These are phyloP conservation scores for Piezodorus guildinii DNA, from an alignment of 1,140 invertebrate genomes.

Conservation along the genomic window DNA sequence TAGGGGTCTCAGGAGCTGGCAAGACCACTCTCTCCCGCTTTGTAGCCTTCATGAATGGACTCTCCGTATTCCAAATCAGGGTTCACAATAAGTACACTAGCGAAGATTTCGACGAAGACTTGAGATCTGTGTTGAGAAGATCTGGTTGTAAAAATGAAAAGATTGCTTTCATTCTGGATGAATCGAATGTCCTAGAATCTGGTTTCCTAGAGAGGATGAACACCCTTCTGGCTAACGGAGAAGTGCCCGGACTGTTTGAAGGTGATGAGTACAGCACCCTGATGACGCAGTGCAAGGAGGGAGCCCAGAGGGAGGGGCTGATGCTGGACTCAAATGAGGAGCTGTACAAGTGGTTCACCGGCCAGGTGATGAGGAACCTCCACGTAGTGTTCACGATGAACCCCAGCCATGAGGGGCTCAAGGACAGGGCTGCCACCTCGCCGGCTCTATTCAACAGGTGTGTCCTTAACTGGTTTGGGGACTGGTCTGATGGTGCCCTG, in stretches of 20 bases:
- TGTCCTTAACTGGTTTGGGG: slow-evolving; percentile 99
- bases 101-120: slow-evolving; percentile 97
- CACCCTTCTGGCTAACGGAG: slow-evolving; percentile 95
- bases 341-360: slow-evolving; percentile 97
- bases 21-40: slow-evolving; percentile 98
- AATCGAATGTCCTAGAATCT: slow-evolving; percentile 97
- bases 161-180: slow-evolving; percentile 97
- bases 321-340: slow-evolving; percentile 99
- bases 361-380: slow-evolving; percentile 96
- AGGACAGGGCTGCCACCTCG: slow-evolving; percentile 95
- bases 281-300: slow-evolving; percentile 99
- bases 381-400: slow-evolving; percentile 99
- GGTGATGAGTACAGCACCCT: slow-evolving; percentile 94
- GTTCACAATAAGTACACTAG: slow-evolving; percentile 98
- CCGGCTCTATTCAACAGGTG: slow-evolving; percentile 98
- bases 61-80: slow-evolving; percentile 96
- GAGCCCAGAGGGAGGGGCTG: slow-evolving; percentile 90
- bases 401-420: slow-evolving; percentile 92
- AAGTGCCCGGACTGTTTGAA: slow-evolving; percentile 87
- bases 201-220: slow-evolving; percentile 99
- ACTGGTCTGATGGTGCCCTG: slow-evolving; percentile 95
- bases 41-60: slow-evolving; percentile 99
- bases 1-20: slow-evolving; percentile 94
- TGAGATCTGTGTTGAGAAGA: slow-evolving; percentile 81
- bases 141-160: slow-evolving; percentile 98